Evolutionary conservation across 2,888 invertebrate species (phyloP).

Genomic region (Abscondita cerata): DNA sequence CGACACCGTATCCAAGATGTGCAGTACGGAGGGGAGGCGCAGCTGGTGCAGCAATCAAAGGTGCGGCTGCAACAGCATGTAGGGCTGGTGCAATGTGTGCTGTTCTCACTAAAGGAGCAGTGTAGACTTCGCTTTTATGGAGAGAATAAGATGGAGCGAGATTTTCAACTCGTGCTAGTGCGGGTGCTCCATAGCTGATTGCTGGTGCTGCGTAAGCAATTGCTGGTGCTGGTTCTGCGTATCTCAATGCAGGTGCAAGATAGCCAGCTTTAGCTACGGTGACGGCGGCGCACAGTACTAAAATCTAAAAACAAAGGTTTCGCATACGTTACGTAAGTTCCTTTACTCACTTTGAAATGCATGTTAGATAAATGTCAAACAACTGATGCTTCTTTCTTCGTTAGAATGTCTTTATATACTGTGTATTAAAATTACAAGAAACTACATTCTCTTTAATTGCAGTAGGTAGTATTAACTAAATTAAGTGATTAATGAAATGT

Average conservation of each 20-base stretch:
- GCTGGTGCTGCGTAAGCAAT: neutral
- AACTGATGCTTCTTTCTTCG: too few species aligned
- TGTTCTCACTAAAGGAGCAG: neutral
- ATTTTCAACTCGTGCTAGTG: slow-evolving; percentile 8
- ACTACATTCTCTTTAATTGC: too few species aligned
- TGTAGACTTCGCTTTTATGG: neutral
- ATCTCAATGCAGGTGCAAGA: neutral
- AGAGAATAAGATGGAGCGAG: neutral
- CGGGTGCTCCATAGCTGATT: neutral
- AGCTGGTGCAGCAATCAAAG: neutral
- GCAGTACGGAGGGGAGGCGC: neutral
- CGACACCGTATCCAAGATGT: neutral
- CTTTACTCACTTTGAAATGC: too few species aligned
- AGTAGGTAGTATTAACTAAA: too few species aligned
- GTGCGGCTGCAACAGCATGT: neutral
- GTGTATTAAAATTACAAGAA: too few species aligned
- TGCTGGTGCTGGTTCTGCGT: neutral
- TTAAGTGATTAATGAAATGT: too few species aligned
- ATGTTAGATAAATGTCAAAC: too few species aligned
- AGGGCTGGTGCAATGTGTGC: neutral
- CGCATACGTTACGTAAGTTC: too few species aligned
- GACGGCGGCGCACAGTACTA: neutral
- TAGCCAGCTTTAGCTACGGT: neutral
- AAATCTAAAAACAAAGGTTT: slow-evolving; percentile 1
- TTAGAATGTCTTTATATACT: too few species aligned